Percentiles rank a stretch among this genome's conserved stretches.
Evolutionary conservation across 2,888 invertebrate species (phyloP).

Genomic region (Oxytorus armatus): DNA sequence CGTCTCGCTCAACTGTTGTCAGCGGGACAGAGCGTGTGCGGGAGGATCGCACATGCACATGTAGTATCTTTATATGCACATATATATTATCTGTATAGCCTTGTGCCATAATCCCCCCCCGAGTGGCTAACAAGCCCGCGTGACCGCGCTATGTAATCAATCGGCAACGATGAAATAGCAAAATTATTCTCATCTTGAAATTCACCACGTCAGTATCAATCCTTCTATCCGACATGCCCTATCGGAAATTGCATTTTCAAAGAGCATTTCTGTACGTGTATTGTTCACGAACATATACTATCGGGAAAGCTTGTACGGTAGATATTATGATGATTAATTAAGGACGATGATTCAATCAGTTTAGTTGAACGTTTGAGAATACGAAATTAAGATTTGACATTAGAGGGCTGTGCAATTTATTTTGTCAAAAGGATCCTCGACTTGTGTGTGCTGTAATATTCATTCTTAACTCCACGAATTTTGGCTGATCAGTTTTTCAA

Average conservation of each 20-base stretch:
- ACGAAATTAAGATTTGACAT: background rate
- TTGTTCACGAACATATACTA: constrained; percentile 37
- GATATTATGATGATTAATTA: constrained; percentile 14
- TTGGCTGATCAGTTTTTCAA: background rate
- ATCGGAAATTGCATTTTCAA: constrained; percentile 64
- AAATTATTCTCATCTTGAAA: constrained; percentile 63
- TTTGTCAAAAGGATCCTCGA: background rate
- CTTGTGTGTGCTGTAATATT: background rate
- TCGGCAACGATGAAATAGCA: constrained; percentile 67
- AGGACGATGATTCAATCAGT: constrained; percentile 4
- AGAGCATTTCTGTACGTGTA: constrained; percentile 31
- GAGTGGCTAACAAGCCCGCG: constrained; percentile 64
- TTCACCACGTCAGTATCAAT: constrained; percentile 65
- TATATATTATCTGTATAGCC: constrained; percentile 6
- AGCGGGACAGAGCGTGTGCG: constrained; percentile 47
- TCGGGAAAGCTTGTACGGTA: background rate
- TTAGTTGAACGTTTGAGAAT: background rate
- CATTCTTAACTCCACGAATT: background rate
- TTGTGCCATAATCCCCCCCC: constrained; percentile 44
- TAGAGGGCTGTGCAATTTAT: background rate
- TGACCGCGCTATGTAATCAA: constrained; percentile 67
- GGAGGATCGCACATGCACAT: constrained; percentile 46
- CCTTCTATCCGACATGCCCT: constrained; percentile 61
- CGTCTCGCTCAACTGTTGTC: constrained; percentile 47
- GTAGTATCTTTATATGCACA: constrained; percentile 13